Conservation (phyloP, 2,888 invertebrate species). For the Rotaria sp. region DNA sequence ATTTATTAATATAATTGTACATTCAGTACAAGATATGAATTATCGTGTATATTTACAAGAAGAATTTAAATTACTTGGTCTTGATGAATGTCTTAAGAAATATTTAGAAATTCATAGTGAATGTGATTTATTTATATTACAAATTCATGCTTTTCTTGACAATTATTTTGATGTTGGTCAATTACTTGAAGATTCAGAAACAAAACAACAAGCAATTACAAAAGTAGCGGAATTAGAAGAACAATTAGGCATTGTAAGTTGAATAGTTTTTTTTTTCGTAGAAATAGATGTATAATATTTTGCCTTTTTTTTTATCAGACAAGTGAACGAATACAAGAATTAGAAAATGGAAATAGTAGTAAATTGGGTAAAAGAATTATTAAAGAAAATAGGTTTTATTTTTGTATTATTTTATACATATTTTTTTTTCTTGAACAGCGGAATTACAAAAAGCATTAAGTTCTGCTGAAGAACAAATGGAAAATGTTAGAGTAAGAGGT, state of each 20-base stretch:
- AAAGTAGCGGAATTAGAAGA: slow-evolving; percentile 87
- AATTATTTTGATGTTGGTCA: slow-evolving; percentile 96
- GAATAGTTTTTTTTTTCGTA: neutral
- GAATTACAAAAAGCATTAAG: slow-evolving; percentile 20
- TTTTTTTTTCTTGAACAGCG: neutral
- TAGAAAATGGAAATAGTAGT: neutral
- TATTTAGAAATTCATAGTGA: slow-evolving; percentile 52
- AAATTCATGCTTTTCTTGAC: slow-evolving; percentile 94
- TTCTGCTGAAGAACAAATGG: slow-evolving; percentile 51
- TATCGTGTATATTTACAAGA: slow-evolving; percentile 96
- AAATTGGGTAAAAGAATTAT: neutral
- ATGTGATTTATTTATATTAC: slow-evolving; percentile 90
- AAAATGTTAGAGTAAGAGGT: slow-evolving; percentile 30
- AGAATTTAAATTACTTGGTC: slow-evolving; percentile 87
- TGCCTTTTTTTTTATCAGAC: neutral
- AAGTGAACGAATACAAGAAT: slow-evolving; percentile 6
- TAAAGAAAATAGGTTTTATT: neutral
- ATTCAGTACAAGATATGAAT: slow-evolving; percentile 98
- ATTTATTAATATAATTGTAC: slow-evolving; percentile 97
- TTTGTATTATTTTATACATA: neutral
- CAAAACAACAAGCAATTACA: slow-evolving; percentile 72
- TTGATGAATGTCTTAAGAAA: slow-evolving; percentile 81
- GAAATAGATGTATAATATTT: no score
- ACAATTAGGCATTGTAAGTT: slow-evolving; percentile 59
- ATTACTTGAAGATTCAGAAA: slow-evolving; percentile 93